A percentile compares a stretch with the other conserved stretches of the same genome.
These are phyloP conservation scores for Rapana venosa DNA, from an alignment of 2,888 invertebrate genomes.

Conservation along the genomic window DNA sequence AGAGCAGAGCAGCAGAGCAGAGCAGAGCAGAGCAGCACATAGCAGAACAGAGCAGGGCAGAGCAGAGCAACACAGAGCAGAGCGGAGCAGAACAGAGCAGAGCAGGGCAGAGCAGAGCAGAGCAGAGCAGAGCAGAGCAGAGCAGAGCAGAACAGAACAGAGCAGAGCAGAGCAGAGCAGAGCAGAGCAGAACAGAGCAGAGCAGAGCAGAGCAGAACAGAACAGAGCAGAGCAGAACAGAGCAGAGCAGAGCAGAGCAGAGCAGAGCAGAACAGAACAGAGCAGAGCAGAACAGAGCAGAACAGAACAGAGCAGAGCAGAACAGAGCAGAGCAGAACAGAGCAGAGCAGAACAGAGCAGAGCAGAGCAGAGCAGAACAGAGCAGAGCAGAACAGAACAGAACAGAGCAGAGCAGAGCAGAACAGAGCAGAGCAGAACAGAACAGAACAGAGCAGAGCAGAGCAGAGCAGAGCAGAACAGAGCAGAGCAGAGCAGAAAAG, in stretches of 20 bases:
- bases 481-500: not conserved
- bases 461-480: slow-evolving; percentile 2
- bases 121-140: not conserved
- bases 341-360: slow-evolving; percentile 44
- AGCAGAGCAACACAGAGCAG: not conserved
- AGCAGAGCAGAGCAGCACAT: not conserved
- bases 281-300: slow-evolving; percentile 35
- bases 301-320: slow-evolving; percentile 15
- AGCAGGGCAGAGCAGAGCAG: not conserved
- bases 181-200: not conserved
- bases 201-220: not conserved
- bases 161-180: slow-evolving; percentile 2
- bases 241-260: not conserved
- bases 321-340: slow-evolving; percentile 45
- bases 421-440: slow-evolving; percentile 41
- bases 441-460: not conserved
- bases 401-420: slow-evolving; percentile 1
- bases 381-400: slow-evolving; percentile 42
- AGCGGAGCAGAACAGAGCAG: not conserved
- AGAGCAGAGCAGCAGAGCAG: not conserved
- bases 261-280: slow-evolving; percentile 19
- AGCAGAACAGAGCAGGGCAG: not conserved
- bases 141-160: not conserved
- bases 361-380: slow-evolving; percentile 40
- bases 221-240: slow-evolving; percentile 5